Percentiles rank a stretch among this genome's conserved stretches.
Evolutionary conservation across 2,797 vertebrate species (phyloP).

Genomic region (Chaetophractus vellerosus): DNA sequence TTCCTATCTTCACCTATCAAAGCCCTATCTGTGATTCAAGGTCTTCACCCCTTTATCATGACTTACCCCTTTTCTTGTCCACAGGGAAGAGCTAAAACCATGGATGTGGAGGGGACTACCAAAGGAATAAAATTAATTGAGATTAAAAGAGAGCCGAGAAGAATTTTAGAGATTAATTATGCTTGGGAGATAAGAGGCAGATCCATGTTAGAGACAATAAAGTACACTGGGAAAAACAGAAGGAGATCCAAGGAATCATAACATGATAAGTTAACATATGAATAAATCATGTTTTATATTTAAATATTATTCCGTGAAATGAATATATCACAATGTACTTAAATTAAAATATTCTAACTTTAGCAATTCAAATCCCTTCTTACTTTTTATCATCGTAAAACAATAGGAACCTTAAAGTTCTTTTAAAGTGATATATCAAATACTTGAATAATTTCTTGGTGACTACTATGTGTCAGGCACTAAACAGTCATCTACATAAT

Average conservation of each 20-base stretch:
- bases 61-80: background rate
- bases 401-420: background rate
- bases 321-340: background rate
- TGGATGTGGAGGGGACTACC: background rate
- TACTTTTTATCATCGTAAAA: background rate
- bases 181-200: background rate
- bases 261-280: background rate
- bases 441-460: background rate
- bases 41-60: background rate
- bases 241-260: background rate
- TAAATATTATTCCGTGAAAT: background rate
- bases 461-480: background rate
- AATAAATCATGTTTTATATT: background rate
- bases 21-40: background rate
- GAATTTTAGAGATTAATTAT: conserved; percentile 10
- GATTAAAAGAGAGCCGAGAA: background rate
- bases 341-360: background rate
- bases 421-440: background rate
- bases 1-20: background rate
- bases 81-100: background rate
- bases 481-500: background rate
- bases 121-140: background rate
- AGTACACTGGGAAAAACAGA: background rate
- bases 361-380: background rate
- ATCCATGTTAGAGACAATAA: background rate